Evolutionary conservation across 2,797 vertebrate genomes (phyloP).

Genomic region (Ispidina picta): DNA sequence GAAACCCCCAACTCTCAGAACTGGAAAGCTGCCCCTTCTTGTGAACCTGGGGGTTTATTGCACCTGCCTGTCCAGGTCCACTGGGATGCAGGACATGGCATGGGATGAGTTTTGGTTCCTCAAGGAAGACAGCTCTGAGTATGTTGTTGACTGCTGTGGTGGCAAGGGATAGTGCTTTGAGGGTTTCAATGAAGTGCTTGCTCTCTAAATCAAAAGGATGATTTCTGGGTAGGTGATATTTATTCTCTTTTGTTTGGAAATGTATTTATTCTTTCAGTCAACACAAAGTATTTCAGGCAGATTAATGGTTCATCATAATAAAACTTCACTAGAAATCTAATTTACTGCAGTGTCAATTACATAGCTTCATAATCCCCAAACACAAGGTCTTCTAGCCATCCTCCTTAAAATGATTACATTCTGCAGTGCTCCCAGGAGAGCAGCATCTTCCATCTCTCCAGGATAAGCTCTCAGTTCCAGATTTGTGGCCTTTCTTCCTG

Average conservation of each 20-base stretch:
- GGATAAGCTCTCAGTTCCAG: not conserved
- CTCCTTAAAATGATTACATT: not conserved
- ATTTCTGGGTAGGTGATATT: not conserved
- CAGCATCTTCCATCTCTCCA: not conserved
- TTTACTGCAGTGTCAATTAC: not conserved
- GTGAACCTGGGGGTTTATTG: not conserved
- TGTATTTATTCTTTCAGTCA: not conserved
- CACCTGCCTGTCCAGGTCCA: not conserved
- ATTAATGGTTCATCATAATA: not conserved
- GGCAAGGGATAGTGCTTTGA: not conserved
- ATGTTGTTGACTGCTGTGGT: not conserved
- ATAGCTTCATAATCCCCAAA: not conserved
- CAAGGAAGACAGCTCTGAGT: not conserved
- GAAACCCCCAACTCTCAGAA: fast-evolving
- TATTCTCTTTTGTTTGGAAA: not conserved
- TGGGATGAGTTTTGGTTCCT: not conserved
- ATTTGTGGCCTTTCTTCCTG: not conserved
- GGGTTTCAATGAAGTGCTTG: not conserved
- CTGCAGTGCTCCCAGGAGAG: not conserved
- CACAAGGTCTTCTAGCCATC: not conserved
- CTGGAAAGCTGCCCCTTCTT: not conserved
- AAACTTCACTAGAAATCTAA: not conserved
- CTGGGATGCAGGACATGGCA: not conserved
- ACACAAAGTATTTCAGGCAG: not conserved
- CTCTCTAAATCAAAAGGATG: not conserved